Conservation (phyloP, 1,140 invertebrate species). For the Acromyrmex echinatior region DNA sequence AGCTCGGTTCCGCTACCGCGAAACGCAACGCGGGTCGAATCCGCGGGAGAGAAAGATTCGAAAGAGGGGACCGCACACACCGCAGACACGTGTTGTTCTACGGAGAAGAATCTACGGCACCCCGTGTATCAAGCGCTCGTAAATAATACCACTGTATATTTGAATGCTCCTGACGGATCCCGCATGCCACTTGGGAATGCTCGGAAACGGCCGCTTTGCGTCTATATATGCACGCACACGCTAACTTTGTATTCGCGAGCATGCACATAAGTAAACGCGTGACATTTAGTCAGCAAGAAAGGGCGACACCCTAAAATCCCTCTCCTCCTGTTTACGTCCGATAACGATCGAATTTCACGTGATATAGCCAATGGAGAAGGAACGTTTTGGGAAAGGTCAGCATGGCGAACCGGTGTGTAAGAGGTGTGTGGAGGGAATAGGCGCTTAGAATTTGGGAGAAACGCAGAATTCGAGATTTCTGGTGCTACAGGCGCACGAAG, state of each 20-base stretch:
- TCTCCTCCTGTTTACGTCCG: conserved; percentile 71
- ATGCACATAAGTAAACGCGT: neutral
- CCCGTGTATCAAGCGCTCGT: conserved; percentile 78
- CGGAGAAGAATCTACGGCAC: conserved; percentile 69
- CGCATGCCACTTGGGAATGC: conserved; percentile 80
- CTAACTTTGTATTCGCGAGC: conserved; percentile 8
- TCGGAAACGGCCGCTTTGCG: conserved; percentile 43
- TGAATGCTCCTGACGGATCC: conserved; percentile 84
- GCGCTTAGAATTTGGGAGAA: neutral
- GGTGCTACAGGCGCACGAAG: conserved; percentile 35
- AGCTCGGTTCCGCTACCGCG: conserved; percentile 6
- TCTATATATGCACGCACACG: neutral
- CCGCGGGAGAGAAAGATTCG: conserved; percentile 26
- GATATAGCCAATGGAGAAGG: neutral
- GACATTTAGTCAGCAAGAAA: conserved; percentile 22
- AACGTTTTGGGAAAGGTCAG: conserved; percentile 11
- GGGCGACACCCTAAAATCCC: conserved; percentile 44
- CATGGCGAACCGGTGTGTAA: neutral
- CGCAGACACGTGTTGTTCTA: conserved; percentile 71
- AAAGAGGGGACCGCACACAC: neutral
- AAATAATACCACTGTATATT: conserved; percentile 86
- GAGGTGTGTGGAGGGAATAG: neutral
- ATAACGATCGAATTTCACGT: conserved; percentile 75
- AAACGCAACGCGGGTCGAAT: conserved; percentile 37
- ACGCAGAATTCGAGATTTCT: conserved; percentile 68